Evolutionary conservation across 2,888 invertebrate species (phyloP), one percentile per base, ranked within the genome.

Genomic region (Cloeon dipterum): DNA sequence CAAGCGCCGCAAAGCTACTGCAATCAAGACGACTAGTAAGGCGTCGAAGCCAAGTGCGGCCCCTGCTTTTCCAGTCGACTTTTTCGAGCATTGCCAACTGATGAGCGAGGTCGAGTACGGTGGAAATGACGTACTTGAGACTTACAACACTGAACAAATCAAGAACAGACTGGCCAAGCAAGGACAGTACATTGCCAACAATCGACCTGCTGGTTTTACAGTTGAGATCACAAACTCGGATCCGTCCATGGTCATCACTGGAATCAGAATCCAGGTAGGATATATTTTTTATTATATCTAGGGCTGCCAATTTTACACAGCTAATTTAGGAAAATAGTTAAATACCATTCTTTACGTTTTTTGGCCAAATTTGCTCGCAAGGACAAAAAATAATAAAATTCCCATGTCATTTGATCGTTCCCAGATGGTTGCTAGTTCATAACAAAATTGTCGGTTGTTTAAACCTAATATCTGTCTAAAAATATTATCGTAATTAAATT

Each of bases 71-170:
- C 88, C 93, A 0, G 77, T 91, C 25, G 96, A 96, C 54, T 94
- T 93, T 65, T 96, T 96, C 56, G 94, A 96, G 54, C 83, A 89
- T 52, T 91, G 91, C 53, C 77, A 79, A 38, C 69, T 74, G 8
- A 74, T 93, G 70, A 79, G 77, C 44, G 93, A 94, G 49, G 74
- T 93, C 1, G 94, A 94, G 55, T 88, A 82, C 51, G 91, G 89
- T 8, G 94, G 94, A 7, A 88, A 85, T 52, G 94, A 94, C 58
- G 59, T 94, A 1, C 58, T 96, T 7, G 91, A 94, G 58, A 78
- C 93, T 32, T 94, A 94, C 57, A 93, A 93, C 51, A 74, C 78
- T 1, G 76, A 79, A 14, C 94, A 94, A 56, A 69, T 94, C 25
- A 94, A 93, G 57, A 81, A 88, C 47, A 67, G 96, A 11, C 65